Conservation (phyloP, 2,113 vertebrate species). For the Silurus asotus region DNA sequence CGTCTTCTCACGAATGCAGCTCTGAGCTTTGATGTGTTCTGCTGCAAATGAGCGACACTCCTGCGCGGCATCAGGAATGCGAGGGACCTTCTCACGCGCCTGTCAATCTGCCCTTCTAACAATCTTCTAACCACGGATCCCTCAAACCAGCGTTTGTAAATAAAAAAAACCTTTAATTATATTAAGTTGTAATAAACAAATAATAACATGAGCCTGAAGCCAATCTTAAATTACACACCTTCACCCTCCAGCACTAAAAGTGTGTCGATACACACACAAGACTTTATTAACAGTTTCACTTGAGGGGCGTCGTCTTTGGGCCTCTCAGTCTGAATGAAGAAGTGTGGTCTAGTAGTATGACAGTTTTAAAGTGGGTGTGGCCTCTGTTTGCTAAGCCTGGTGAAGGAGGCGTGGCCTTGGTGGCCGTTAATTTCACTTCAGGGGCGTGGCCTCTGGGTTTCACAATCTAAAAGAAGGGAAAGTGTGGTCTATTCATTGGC, state of each 20-base stretch:
- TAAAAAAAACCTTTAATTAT: too few species aligned
- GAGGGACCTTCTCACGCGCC: constrained; percentile 5
- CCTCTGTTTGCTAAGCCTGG: background rate
- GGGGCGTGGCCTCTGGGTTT: background rate
- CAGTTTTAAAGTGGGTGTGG: background rate
- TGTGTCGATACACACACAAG: too few species aligned
- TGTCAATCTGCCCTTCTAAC: background rate
- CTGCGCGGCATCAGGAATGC: background rate
- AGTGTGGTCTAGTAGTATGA: background rate
- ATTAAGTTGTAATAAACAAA: too few species aligned
- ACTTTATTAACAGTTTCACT: too few species aligned
- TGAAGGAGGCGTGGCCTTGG: background rate
- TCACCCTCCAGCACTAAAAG: background rate
- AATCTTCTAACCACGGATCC: background rate
- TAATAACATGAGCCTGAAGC: too few species aligned
- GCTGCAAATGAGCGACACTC: constrained; percentile 24
- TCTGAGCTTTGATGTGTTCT: constrained; percentile 46
- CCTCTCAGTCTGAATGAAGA: too few species aligned
- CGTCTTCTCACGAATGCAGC: constrained; percentile 21
- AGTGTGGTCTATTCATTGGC: background rate
- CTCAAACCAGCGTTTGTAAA: background rate
- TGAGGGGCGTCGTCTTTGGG: too few species aligned
- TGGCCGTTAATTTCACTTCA: background rate
- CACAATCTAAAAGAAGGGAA: background rate
- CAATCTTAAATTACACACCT: background rate